Evolutionary conservation across 2,888 invertebrate genomes (phyloP).

Genomic region (Timema cristinae): DNA sequence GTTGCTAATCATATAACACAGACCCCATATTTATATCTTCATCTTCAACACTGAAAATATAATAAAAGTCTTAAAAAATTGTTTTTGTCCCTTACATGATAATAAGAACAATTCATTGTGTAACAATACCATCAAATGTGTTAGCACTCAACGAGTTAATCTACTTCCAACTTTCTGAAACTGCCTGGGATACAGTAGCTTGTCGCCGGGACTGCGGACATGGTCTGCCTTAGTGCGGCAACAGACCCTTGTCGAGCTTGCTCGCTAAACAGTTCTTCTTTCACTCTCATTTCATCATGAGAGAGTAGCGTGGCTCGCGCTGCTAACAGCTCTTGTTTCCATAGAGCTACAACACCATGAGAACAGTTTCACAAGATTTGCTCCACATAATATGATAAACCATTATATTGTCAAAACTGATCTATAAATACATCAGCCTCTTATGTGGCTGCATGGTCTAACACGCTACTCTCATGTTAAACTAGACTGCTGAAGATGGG

Average conservation of each 20-base stretch:
- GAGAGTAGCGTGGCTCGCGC: conserved; percentile 63
- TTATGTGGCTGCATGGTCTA: too few species aligned
- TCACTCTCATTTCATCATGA: conserved; percentile 62
- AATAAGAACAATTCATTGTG: too few species aligned
- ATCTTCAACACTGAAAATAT: too few species aligned
- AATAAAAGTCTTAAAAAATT: too few species aligned
- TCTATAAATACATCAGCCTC: too few species aligned
- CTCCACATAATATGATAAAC: neutral
- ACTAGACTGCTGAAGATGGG: too few species aligned
- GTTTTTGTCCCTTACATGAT: too few species aligned
- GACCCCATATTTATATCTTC: too few species aligned
- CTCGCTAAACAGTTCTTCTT: conserved; percentile 62
- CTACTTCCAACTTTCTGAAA: conserved; percentile 74
- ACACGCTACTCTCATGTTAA: too few species aligned
- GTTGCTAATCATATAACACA: too few species aligned
- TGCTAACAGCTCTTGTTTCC: conserved; percentile 61
- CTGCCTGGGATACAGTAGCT: conserved; percentile 58
- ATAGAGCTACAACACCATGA: conserved; percentile 39
- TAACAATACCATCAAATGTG: too few species aligned
- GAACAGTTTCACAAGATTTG: neutral
- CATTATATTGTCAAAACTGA: conserved; percentile 16
- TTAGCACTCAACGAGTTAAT: conserved; percentile 46
- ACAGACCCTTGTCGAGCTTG: conserved; percentile 70
- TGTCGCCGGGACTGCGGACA: conserved; percentile 39
- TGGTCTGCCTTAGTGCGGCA: conserved; percentile 61